phyloP scores from a whole-genome alignment of 2,113 vertebrate genomes.

The Catharus bicknelli region DNA sequence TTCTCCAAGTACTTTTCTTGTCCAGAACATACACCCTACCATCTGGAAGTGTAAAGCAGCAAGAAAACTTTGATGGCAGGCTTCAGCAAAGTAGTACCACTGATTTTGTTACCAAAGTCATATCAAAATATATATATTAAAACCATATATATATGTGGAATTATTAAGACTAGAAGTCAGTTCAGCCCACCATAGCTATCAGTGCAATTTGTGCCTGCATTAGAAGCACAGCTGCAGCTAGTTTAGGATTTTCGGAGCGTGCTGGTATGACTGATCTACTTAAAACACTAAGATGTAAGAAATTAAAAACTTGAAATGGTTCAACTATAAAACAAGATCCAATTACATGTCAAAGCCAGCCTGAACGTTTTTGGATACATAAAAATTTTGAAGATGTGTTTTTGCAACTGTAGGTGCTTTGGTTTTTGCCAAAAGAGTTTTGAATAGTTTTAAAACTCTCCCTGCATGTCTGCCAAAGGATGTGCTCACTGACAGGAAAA shows the following conservation, averaged over 20 bases:
- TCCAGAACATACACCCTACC: background rate
- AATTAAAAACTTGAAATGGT: background rate
- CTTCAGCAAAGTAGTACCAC: background rate
- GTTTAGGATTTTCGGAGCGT: background rate
- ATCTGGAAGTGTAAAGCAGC: background rate
- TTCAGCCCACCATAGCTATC: background rate
- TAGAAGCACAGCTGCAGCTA: background rate
- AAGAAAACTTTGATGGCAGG: background rate
- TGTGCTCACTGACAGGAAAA: constrained; percentile 29
- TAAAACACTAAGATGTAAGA: constrained; percentile 4
- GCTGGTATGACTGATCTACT: background rate
- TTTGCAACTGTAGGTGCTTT: constrained; percentile 6
- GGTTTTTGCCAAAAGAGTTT: background rate
- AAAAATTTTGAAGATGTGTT: background rate
- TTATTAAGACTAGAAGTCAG: background rate
- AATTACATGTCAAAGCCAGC: constrained; percentile 8
- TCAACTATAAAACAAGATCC: background rate
- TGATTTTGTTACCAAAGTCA: background rate
- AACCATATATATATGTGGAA: accelerated
- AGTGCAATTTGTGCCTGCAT: background rate
- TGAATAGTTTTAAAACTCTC: background rate
- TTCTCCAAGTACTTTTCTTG: background rate
- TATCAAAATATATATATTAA: background rate
- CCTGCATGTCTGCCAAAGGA: background rate
- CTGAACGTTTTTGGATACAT: background rate